Base-by-base conservation (phyloP, 2,888 invertebrate species). In the Iselma pallidipennis region DNA sequence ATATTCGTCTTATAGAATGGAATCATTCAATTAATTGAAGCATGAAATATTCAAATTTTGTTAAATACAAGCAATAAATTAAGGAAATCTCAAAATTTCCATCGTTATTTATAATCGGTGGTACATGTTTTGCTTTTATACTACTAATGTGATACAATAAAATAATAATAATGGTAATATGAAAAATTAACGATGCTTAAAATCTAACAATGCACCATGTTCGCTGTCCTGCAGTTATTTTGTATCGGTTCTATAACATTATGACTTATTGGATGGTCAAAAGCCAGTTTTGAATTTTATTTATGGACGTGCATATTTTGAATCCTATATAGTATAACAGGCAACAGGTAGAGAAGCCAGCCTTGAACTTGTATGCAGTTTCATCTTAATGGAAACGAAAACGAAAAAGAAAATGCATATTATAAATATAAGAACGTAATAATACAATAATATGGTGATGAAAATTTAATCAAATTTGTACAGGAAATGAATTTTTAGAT, bases 211-310 rank as follows among this genome's bases (percentile, higher is more conserved):
- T 52, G 52, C 52, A 52, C 52, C 29, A 52, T 28, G 33, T 29
- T 52, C 52, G 33, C 29, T 52, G 52, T 52, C 52, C 52, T 52
- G 52, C 52, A 52, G 52, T 62, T 62, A 62, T 55, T 62, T 58
- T 62, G 55, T 55, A 58, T 62, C 58, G 62, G 55, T 58, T 55
- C 48, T 58, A 37, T 61, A 55, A 60, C 56, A 60, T 55, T 62
- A 59, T 63, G 59, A 63, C 59, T 63, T 63, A 63, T 63, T 52
- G 63, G 63, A 59, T 42, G 53, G 63, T 59, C 63, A 56, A 62
- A 56, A 59, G 63, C 63, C 59, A 63, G 63, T 63, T 63, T 63
- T 59, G 51, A 53, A 56, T 59, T 59, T 63, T 59, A 63, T 63
- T 63, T 63, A 63, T 59, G 63, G 59, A 56, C 59, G 49, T 21